phyloP scores from a whole-genome alignment of 2,113 vertebrate species.

The Hyperoodon ampullatus region DNA sequence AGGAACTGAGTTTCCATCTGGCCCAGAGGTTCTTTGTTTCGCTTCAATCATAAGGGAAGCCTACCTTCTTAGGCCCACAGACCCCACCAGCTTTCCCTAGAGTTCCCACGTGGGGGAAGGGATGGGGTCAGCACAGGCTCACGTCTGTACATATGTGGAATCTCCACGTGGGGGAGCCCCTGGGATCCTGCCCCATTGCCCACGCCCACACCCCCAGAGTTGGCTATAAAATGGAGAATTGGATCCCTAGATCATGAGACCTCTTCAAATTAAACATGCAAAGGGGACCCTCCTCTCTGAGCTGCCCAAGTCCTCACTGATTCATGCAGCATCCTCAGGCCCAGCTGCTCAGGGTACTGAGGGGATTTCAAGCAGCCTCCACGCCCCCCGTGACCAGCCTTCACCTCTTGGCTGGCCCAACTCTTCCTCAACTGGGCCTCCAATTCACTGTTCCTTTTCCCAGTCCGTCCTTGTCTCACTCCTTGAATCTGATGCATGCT shows the following conservation, averaged over 20 bases:
- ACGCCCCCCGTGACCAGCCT: too few species aligned
- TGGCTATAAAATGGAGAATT: background rate
- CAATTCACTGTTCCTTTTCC: too few species aligned
- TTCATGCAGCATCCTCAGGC: background rate
- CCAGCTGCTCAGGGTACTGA: background rate
- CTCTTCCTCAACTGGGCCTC: too few species aligned
- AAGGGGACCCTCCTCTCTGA: fast-evolving
- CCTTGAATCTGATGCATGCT: background rate
- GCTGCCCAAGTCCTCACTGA: background rate
- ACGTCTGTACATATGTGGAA: background rate
- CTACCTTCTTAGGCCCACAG: background rate
- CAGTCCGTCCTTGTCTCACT: too few species aligned
- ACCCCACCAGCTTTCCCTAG: background rate
- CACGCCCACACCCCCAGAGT: background rate
- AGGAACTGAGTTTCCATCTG: slow-evolving; percentile 68
- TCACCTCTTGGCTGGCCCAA: too few species aligned
- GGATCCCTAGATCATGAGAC: background rate
- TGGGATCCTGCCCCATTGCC: too few species aligned
- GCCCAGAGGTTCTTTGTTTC: slow-evolving; percentile 64
- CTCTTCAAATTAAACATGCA: background rate
- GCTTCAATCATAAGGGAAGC: slow-evolving; percentile 35
- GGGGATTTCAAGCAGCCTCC: too few species aligned
- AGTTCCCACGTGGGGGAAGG: background rate
- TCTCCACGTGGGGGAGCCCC: too few species aligned
- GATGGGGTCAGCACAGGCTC: background rate